A percentile compares a stretch with the other conserved stretches of the same genome.
These are phyloP conservation scores for Platysteira castanea DNA, from an alignment of 2,113 vertebrate genomes.

Conservation along the genomic window DNA sequence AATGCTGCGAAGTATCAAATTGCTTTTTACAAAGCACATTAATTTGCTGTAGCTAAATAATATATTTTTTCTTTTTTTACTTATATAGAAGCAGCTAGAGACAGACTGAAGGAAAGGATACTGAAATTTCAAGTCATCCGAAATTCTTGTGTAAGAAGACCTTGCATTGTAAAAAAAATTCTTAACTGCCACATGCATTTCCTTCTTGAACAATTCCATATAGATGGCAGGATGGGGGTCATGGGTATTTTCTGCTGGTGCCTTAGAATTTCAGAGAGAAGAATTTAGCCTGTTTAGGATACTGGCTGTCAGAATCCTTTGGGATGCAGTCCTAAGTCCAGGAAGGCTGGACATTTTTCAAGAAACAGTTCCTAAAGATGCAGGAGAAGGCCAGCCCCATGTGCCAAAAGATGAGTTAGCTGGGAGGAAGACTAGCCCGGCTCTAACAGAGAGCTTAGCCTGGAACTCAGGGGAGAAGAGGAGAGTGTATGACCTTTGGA, in stretches of 20 bases:
- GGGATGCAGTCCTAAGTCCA: not conserved
- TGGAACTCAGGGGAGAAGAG: not conserved
- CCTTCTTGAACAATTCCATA: not conserved
- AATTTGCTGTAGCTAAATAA: not conserved
- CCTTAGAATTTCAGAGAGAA: not conserved
- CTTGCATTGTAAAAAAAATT: not conserved
- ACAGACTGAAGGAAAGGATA: not conserved
- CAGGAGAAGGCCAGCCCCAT: not conserved
- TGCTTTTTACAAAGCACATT: not conserved
- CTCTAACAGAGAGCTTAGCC: not conserved
- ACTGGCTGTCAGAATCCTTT: not conserved
- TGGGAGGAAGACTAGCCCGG: not conserved
- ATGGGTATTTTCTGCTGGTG: not conserved
- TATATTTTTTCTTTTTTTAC: not conserved
- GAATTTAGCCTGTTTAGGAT: not conserved
- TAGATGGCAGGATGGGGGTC: rapidly evolving
- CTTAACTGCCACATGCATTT: not conserved
- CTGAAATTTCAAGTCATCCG: not conserved
- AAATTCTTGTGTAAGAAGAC: not conserved
- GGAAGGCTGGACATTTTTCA: not conserved
- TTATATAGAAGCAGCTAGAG: not conserved
- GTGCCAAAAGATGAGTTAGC: rapidly evolving
- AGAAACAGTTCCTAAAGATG: rapidly evolving
- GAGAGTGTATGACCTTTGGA: not conserved
- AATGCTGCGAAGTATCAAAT: not conserved